These are phyloP conservation scores for Drosophila infuscata DNA, from an alignment of 2,888 invertebrate species.

Conservation along the genomic window DNA sequence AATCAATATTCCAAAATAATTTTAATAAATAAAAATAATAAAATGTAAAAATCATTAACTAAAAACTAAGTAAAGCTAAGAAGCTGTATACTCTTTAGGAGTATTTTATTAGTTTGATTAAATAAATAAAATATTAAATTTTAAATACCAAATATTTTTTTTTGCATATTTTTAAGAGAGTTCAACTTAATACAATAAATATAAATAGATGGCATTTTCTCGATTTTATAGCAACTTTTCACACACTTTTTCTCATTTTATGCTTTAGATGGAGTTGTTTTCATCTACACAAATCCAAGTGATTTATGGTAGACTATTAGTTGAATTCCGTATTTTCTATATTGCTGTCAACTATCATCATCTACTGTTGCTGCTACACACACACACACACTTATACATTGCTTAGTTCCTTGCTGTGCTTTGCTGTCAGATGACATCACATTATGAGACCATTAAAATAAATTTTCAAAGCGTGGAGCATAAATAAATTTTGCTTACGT, in stretches of 20 bases:
- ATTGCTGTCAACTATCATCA: slow-evolving; percentile 42
- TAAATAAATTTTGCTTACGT: slow-evolving; percentile 65
- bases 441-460: slow-evolving; percentile 59
- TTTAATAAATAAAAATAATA: background rate
- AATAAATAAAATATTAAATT: background rate
- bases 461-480: slow-evolving; percentile 51
- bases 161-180: background rate
- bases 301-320: slow-evolving; percentile 48
- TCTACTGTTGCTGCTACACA: background rate
- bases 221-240: background rate
- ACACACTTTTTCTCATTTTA: fast-evolving
- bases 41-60: background rate
- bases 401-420: background rate
- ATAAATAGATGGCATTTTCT: background rate
- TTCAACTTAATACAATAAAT: background rate
- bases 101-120: background rate
- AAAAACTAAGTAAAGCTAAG: background rate
- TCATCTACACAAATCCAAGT: slow-evolving; percentile 20
- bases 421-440: slow-evolving; percentile 54
- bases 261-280: slow-evolving; percentile 2
- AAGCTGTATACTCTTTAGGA: background rate
- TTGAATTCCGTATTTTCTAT: slow-evolving; percentile 29
- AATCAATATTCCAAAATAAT: background rate
- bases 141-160: background rate
- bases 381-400: background rate